A percentile compares a stretch with the other conserved stretches of the same genome.
Conservation (phyloP, 2,888 invertebrate species). For the Megalurothrips usitatus region DNA sequence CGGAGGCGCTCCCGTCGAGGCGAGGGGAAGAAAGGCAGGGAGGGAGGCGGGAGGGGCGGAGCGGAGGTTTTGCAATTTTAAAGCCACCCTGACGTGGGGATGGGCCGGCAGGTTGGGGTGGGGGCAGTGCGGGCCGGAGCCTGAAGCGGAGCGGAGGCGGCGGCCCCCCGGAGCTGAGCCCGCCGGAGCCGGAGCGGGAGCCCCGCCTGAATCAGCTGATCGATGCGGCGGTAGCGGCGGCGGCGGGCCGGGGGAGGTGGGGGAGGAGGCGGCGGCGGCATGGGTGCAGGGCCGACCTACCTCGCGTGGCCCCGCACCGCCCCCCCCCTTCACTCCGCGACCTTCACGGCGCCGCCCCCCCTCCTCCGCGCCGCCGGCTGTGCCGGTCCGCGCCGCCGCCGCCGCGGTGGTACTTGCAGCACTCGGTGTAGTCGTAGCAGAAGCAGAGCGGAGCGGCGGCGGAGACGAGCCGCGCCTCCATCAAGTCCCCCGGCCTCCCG, state of each 20-base stretch:
- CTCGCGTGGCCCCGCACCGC: neutral
- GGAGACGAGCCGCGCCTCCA: neutral
- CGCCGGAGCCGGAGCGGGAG: neutral
- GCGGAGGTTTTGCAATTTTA: no score
- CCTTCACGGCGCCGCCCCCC: neutral
- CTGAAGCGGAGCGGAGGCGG: no score
- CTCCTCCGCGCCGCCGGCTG: neutral
- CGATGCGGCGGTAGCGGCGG: neutral
- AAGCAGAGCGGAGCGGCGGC: neutral
- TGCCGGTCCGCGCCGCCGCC: neutral
- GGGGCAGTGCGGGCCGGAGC: no score
- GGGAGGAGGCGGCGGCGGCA: neutral
- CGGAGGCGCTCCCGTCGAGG: no score
- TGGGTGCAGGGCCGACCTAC: neutral
- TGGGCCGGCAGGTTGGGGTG: no score
- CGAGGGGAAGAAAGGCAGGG: no score
- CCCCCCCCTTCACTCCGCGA: neutral
- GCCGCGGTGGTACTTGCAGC: neutral
- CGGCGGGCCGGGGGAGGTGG: neutral
- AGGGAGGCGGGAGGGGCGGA: no score
- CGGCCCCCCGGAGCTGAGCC: no score
- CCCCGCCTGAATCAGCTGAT: slow-evolving; percentile 22
- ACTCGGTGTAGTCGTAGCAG: neutral
- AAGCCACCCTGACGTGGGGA: no score
- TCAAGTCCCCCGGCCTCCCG: neutral